A percentile compares a stretch with the other conserved stretches of the same genome.
These are phyloP conservation scores for Salpingus planirostris DNA, from an alignment of 2,888 invertebrate genomes.

Conservation along the genomic window DNA sequence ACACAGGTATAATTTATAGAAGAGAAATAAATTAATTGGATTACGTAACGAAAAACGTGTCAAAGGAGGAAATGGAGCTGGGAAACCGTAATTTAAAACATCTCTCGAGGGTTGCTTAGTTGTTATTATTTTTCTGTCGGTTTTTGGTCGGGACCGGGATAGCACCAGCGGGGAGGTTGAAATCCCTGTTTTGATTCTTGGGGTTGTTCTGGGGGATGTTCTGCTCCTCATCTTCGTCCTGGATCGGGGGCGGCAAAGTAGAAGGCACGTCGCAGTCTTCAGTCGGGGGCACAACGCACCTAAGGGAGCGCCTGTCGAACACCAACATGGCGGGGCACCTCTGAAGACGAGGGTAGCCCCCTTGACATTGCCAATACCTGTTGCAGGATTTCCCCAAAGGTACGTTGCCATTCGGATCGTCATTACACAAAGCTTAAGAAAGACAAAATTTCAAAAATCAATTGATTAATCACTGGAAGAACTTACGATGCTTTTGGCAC, in stretches of 20 bases:
- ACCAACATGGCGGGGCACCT: conserved; percentile 86
- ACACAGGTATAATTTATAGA: conserved; percentile 5
- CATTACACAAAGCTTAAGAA: conserved; percentile 76
- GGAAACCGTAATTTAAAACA: background rate
- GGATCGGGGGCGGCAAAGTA: conserved; percentile 57
- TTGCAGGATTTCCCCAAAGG: conserved; percentile 88
- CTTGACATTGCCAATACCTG: conserved; percentile 90
- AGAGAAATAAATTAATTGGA: conserved; percentile 16
- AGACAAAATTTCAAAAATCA: background rate
- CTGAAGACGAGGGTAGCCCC: conserved; percentile 85
- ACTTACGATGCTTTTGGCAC: conserved; percentile 90
- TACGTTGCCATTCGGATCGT: conserved; percentile 85
- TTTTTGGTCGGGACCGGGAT: conserved; percentile 34
- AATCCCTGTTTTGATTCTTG: conserved; percentile 20
- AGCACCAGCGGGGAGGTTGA: conserved; percentile 39
- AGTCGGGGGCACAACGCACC: conserved; percentile 84
- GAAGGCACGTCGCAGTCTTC: conserved; percentile 82
- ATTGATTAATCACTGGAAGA: conserved; percentile 1
- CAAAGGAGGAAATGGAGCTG: conserved; percentile 1
- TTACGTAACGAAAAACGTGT: conserved; percentile 14
- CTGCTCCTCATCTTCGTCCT: conserved; percentile 43
- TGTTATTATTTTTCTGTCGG: conserved; percentile 9
- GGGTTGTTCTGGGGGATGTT: conserved; percentile 36
- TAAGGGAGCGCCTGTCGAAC: conserved; percentile 69
- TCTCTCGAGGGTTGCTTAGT: background rate